A percentile compares a stretch with the other conserved stretches of the same genome.
phyloP scores from a whole-genome alignment of 2,113 vertebrate genomes.

The Camelus bactrianus region DNA sequence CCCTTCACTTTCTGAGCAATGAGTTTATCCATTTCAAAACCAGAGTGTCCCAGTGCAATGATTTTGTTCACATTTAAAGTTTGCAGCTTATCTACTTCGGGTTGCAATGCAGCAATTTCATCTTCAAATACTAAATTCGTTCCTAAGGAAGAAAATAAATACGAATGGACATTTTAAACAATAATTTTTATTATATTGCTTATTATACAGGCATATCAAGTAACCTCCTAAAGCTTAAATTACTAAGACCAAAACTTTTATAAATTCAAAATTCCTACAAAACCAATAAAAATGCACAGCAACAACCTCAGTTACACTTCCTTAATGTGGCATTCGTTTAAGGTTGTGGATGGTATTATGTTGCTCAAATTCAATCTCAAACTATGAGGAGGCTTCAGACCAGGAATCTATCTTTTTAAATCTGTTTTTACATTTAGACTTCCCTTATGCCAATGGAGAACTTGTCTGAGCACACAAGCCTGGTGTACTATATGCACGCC shows the following conservation, averaged over 20 bases:
- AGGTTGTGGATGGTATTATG: background rate
- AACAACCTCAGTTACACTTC: background rate
- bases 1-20: constrained; percentile 94
- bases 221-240: background rate
- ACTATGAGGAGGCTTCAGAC: background rate
- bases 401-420: background rate
- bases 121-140: constrained; percentile 91
- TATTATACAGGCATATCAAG: background rate
- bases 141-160: constrained; percentile 85
- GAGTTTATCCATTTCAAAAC: constrained; percentile 91
- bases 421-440: background rate
- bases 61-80: constrained; percentile 93
- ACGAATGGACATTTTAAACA: background rate
- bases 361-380: background rate
- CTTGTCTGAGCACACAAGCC: background rate
- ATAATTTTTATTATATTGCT: background rate
- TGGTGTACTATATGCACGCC: background rate
- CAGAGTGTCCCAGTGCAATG: constrained; percentile 97
- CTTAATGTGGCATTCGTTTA: background rate
- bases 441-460: background rate
- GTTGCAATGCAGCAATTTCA: constrained; percentile 92
- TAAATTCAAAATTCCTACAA: background rate
- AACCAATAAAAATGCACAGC: background rate
- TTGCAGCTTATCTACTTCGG: constrained; percentile 91
- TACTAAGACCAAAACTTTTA: constrained; percentile 20